Evolutionary conservation across 2,113 vertebrate species (phyloP).

Genomic region (Macaca nemestrina): DNA sequence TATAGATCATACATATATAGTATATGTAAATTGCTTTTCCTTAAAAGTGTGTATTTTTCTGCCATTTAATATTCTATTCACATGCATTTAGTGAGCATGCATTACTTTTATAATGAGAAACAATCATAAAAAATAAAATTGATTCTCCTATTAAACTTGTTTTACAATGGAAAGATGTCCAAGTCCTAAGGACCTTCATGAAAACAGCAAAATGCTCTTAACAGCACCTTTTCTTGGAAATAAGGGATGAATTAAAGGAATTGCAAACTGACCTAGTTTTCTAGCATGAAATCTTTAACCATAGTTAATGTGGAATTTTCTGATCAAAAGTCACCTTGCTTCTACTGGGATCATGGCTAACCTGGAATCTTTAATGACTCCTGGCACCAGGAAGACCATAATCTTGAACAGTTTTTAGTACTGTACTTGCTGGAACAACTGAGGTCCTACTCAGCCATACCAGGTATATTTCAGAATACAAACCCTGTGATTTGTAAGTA

Average conservation of each 20-base stretch:
- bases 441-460: not conserved
- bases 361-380: conserved; percentile 10
- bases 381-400: not conserved
- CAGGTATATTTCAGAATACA: not conserved
- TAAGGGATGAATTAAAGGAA: not conserved
- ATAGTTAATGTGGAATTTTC: conserved; percentile 20
- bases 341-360: conserved; percentile 14
- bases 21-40: not conserved
- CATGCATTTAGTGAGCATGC: not conserved
- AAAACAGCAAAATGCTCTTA: not conserved
- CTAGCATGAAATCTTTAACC: conserved; percentile 15
- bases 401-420: not conserved
- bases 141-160: not conserved
- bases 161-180: not conserved
- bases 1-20: not conserved
- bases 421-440: not conserved
- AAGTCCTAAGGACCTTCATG: not conserved
- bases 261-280: conserved; percentile 11
- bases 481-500: not conserved
- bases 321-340: conserved; percentile 24
- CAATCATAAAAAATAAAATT: not conserved
- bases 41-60: not conserved
- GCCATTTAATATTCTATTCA: not conserved
- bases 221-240: not conserved
- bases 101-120: conserved; percentile 11